Conservation (phyloP, 2,113 vertebrate genomes). For the Amia ocellicauda region DNA sequence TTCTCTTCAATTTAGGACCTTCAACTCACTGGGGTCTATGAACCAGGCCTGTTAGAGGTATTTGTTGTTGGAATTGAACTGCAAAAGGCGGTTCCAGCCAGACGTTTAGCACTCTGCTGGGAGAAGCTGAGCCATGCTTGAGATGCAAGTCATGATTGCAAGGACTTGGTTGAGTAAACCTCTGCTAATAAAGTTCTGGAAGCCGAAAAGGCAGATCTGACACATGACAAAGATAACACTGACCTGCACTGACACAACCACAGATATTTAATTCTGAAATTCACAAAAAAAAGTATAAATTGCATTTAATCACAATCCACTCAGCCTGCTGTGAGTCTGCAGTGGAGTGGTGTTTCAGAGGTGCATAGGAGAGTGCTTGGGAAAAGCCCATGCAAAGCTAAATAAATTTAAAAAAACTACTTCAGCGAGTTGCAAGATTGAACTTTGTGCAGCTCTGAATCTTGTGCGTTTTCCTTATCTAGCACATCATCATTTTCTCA, state of each 20-base stretch:
- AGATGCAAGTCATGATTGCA: conserved; percentile 36
- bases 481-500: too few relatives aligned
- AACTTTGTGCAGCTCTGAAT: too few relatives aligned
- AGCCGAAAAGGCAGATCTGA: conserved; percentile 19
- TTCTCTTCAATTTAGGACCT: conserved; percentile 33
- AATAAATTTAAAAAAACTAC: too few relatives aligned
- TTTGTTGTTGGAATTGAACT: conserved; percentile 44
- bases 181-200: conserved; percentile 41
- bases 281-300: too few relatives aligned
- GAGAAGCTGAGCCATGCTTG: conserved; percentile 25
- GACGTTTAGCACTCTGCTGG: conserved; percentile 28
- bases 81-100: conserved; percentile 29
- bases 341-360: too few relatives aligned
- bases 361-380: too few relatives aligned
- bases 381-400: too few relatives aligned
- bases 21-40: conserved; percentile 33
- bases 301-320: too few relatives aligned
- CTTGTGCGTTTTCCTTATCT: too few relatives aligned
- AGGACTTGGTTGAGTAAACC: conserved; percentile 27
- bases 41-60: conserved; percentile 33
- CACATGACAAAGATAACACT: conserved; percentile 11
- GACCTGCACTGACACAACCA: neutral
- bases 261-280: too few relatives aligned
- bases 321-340: too few relatives aligned
- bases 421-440: too few relatives aligned